Percentiles rank a stretch among this genome's conserved stretches.
Conservation (phyloP, 2,797 vertebrate species). For the Momotus momota region DNA sequence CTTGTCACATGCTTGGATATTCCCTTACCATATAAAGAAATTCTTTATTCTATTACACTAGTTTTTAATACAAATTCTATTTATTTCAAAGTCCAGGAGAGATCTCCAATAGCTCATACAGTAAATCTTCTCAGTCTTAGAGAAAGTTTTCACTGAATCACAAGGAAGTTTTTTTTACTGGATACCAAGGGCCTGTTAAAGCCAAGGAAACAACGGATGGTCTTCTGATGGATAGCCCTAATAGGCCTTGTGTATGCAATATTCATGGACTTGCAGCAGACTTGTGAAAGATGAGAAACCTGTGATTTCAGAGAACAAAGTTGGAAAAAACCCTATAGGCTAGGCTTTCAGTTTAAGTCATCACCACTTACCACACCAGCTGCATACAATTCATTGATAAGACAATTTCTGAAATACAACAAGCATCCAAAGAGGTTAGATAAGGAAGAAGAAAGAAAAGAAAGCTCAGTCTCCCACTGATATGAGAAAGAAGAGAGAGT, state of each 20-base stretch:
- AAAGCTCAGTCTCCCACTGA: background rate
- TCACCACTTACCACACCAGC: background rate
- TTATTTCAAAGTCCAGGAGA: background rate
- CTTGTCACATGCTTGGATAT: background rate
- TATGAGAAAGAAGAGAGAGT: background rate
- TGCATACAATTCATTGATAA: background rate
- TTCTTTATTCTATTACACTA: background rate
- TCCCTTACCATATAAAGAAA: background rate
- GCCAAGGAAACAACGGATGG: background rate
- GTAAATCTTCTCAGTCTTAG: background rate
- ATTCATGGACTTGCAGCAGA: background rate
- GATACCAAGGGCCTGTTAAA: background rate
- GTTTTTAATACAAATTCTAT: background rate
- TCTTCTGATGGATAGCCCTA: background rate
- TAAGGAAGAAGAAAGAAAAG: background rate
- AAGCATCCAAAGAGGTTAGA: background rate
- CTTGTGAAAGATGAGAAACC: background rate
- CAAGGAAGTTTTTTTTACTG: background rate
- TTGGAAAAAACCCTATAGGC: background rate
- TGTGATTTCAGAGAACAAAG: background rate
- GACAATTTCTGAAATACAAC: background rate
- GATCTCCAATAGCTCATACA: fast-evolving
- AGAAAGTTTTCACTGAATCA: background rate
- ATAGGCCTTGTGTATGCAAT: background rate
- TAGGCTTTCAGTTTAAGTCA: background rate